phyloP scores from a whole-genome alignment of 2,113 vertebrate genomes.

The Noctilio leporinus region DNA sequence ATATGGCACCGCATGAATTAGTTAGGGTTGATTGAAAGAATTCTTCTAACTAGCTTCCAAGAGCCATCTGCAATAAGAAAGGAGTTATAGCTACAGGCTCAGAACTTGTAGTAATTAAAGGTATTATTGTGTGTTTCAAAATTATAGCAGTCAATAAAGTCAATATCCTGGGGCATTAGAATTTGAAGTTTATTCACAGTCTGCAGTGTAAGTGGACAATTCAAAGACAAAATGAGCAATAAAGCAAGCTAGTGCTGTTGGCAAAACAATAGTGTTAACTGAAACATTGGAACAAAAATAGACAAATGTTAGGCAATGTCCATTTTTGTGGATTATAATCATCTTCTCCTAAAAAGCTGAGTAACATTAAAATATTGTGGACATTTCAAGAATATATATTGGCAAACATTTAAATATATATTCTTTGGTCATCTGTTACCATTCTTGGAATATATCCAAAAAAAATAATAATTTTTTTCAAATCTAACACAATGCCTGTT shows the following conservation, averaged over 20 bases:
- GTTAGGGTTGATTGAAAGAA: background rate
- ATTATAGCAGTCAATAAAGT: background rate
- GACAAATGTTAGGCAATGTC: background rate
- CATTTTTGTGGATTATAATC: background rate
- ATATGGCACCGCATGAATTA: background rate
- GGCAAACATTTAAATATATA: background rate
- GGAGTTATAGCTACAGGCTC: background rate
- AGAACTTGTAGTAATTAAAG: background rate
- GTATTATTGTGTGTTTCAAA: background rate
- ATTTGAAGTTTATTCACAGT: background rate
- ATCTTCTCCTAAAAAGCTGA: background rate
- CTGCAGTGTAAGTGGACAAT: background rate
- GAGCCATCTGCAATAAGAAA: background rate
- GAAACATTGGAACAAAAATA: background rate
- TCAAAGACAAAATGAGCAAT: background rate
- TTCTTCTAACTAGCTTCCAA: background rate
- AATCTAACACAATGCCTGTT: background rate
- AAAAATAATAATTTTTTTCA: background rate
- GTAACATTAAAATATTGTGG: background rate
- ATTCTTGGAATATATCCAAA: background rate
- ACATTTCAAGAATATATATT: background rate
- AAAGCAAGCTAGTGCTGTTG: background rate
- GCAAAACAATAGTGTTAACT: background rate
- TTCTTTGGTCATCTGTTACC: background rate
- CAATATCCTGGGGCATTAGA: background rate